Percentiles rank a stretch among this genome's conserved stretches.
Conservation (phyloP, 2,113 vertebrate species). For the Holacanthus passer region DNA sequence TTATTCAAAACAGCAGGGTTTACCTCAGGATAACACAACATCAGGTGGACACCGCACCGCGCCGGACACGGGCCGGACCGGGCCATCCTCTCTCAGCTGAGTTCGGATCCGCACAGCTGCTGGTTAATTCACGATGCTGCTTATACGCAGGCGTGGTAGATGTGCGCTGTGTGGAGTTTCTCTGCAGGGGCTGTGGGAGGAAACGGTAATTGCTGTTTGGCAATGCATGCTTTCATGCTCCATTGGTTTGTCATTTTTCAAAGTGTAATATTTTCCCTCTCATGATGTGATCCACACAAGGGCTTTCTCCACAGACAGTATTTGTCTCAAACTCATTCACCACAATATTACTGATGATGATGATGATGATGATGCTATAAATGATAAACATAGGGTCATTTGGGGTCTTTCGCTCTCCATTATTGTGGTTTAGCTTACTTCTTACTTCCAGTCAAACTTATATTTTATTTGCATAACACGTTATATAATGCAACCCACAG, state of each 20-base stretch:
- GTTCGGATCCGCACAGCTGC: constrained; percentile 18
- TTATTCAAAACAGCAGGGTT: constrained; percentile 52
- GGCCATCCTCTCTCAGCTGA: constrained; percentile 21
- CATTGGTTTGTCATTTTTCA: constrained; percentile 79
- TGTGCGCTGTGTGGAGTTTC: constrained; percentile 58
- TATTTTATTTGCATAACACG: neutral
- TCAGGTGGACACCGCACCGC: neutral
- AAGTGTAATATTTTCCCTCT: constrained; percentile 69
- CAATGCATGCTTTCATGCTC: constrained; percentile 77
- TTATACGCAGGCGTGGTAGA: constrained; percentile 19
- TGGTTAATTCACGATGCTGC: constrained; percentile 58
- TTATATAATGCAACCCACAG: neutral
- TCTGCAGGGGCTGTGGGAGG: constrained; percentile 66
- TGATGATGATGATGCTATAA: constrained; percentile 20
- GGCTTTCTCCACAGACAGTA: constrained; percentile 60
- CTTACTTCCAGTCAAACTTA: neutral
- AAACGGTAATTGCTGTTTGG: constrained; percentile 74
- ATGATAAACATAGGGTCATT: constrained; percentile 30
- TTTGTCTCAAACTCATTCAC: constrained; percentile 58
- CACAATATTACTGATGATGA: constrained; percentile 45
- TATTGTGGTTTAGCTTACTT: neutral
- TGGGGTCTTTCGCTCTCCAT: neutral
- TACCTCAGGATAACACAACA: constrained; percentile 17
- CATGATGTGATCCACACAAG: constrained; percentile 70
- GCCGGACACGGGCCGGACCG: neutral